Percentiles rank a stretch among this genome's conserved stretches.
These are phyloP conservation scores for Istiophorus platypterus DNA, from an alignment of 2,113 vertebrate genomes.

Conservation along the genomic window DNA sequence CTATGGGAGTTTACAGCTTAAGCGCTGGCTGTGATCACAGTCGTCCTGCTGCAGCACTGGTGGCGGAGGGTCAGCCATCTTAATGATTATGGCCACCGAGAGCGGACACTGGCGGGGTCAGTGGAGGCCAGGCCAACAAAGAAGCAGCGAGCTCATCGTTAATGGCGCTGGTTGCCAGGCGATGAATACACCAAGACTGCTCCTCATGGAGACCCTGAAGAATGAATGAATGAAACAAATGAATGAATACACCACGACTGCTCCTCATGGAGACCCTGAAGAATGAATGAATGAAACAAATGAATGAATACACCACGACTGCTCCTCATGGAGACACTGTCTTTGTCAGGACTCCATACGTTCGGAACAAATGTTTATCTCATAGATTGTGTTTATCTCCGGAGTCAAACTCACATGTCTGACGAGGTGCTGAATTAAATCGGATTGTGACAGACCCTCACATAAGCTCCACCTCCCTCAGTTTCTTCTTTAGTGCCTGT, in stretches of 20 bases:
- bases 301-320: constrained; percentile 36
- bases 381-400: neutral
- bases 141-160: constrained; percentile 28
- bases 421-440: neutral
- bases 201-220: neutral
- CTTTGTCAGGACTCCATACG: neutral
- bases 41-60: neutral
- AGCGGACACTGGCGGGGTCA: constrained; percentile 4
- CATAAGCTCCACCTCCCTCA: neutral
- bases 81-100: constrained; percentile 1
- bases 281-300: too few relatives aligned
- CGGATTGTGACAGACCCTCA: neutral
- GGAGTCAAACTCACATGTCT: neutral
- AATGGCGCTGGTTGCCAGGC: constrained; percentile 20
- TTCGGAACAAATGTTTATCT: too few relatives aligned
- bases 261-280: neutral
- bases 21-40: constrained; percentile 23
- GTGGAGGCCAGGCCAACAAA: constrained; percentile 18
- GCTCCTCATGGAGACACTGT: neutral
- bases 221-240: too few relatives aligned
- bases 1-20: constrained; percentile 22
- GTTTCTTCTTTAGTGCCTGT: neutral
- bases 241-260: constrained; percentile 34
- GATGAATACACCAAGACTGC: constrained; percentile 36
- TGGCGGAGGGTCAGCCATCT: neutral